Base-by-base conservation (phyloP, 2,888 invertebrate genomes). In the Mesoligia furuncula region DNA sequence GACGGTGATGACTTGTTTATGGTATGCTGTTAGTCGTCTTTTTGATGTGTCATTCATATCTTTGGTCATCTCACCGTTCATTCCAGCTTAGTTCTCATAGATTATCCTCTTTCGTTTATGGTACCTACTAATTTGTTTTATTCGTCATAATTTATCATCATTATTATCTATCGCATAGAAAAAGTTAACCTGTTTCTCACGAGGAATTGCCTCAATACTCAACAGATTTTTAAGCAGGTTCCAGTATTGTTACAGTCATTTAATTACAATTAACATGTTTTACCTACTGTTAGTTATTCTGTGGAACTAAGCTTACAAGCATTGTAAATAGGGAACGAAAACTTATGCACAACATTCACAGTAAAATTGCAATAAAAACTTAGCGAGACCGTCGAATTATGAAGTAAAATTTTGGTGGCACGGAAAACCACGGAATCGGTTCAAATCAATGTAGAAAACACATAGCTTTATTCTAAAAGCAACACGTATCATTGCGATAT, bases 11-110 rank as follows among this genome's bases (percentile, higher is more conserved):
- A 45, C 59, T 75, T 59, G 57, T 59, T 31, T 51, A 42, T 42
- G 51, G 31, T 69, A 54, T 71, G 27, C 48, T 59, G 20, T 39
- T 11, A 0, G 1, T 39, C 9, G 24, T 61, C 20, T 61, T 36
- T 80, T 36, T 80, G 42, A 17, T 80, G 31, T 11, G 24, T 81
- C 77, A 81, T 45, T 51, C 1, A 13, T 24, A 36, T 61, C 42
- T 61, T 31, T 61, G 81, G 74, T 51, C 31, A 36, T 15, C 4
- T 15, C 20, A 17, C 31, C 4, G 48, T 6, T 17, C 48, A 61
- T 8, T 42, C 15, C n/a, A 9, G 31, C 3, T 9, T 27, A 5
- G 2, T 42, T 73, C 20, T 36, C n/a, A 9, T n/a, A n/a, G 2
- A 17, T 27, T 39, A 27, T 73, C 51, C 13, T 39, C 4, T 0